These are phyloP conservation scores for Thryonomys swinderianus DNA, from an alignment of 2,113 vertebrate genomes.

Conservation along the genomic window DNA sequence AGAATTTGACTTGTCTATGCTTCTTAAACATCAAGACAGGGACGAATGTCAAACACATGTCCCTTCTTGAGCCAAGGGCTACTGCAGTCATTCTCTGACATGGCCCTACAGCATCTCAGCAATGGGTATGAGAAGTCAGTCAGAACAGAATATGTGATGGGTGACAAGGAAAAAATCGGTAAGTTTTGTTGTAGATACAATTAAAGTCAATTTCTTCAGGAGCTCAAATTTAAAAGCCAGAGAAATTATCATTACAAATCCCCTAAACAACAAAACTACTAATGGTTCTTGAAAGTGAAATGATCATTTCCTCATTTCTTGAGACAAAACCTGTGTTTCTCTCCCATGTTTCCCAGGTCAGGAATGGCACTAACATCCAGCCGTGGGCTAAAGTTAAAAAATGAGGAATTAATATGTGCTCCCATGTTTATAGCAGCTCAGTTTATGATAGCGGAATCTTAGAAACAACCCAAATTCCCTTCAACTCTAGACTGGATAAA, in stretches of 20 bases:
- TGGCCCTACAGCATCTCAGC: background rate
- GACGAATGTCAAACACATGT: background rate
- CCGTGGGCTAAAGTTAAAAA: background rate
- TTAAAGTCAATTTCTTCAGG: background rate
- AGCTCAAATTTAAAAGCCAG: background rate
- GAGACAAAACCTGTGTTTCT: constrained; percentile 9
- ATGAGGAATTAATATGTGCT: background rate
- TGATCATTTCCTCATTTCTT: background rate
- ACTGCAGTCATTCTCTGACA: background rate
- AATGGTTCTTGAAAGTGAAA: background rate
- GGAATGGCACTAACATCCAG: background rate
- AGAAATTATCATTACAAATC: background rate
- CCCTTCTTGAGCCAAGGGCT: background rate
- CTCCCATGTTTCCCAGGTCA: background rate
- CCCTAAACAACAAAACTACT: background rate
- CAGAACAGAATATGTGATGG: background rate
- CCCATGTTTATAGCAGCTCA: too few relatives aligned
- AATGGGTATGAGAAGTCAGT: background rate
- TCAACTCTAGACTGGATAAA: too few relatives aligned
- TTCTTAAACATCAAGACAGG: background rate
- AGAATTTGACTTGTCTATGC: background rate
- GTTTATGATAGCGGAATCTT: too few relatives aligned
- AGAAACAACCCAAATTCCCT: too few relatives aligned
- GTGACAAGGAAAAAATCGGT: background rate
- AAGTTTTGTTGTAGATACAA: background rate